phyloP scores from a whole-genome alignment of 1,140 invertebrate genomes.

The Pogonomyrmex californicus region DNA sequence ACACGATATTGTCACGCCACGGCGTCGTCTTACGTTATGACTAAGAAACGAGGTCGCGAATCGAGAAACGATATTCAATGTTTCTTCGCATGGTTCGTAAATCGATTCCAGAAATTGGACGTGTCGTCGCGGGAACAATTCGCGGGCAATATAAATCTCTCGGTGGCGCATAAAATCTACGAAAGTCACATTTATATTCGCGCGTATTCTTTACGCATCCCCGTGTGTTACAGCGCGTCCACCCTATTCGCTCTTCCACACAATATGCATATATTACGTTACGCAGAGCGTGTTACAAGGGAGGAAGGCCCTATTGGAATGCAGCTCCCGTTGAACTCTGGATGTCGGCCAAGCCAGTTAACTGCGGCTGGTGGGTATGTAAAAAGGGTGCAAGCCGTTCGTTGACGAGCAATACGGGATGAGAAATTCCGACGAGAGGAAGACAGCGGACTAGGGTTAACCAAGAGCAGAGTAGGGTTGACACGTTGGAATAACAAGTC shows the following conservation, averaged over 20 bases:
- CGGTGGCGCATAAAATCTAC: slow-evolving; percentile 1
- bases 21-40: slow-evolving; percentile 2
- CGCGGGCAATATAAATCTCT: slow-evolving; percentile 49
- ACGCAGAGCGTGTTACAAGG: slow-evolving; percentile 17
- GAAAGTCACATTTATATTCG: slow-evolving; percentile 19
- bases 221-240: not conserved
- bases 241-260: not conserved
- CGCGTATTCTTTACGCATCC: slow-evolving; percentile 30
- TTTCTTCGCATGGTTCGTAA: slow-evolving; percentile 24
- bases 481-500: slow-evolving; percentile 17
- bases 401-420: not conserved
- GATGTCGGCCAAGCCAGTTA: slow-evolving; percentile 76
- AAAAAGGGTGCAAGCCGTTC: slow-evolving; percentile 63
- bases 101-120: slow-evolving; percentile 48
- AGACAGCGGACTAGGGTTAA: not conserved
- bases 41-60: slow-evolving; percentile 20
- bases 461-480: slow-evolving; percentile 36
- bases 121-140: slow-evolving; percentile 27
- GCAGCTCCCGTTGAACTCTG: slow-evolving; percentile 66
- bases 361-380: slow-evolving; percentile 44
- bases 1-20: not conserved
- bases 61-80: slow-evolving; percentile 47
- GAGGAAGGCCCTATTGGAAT: slow-evolving; percentile 65
- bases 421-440: slow-evolving; percentile 17
- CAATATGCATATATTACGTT: slow-evolving; percentile 46